These are phyloP conservation scores for Amphibalanus amphitrite DNA, from an alignment of 1,140 invertebrate species.

Conservation along the genomic window DNA sequence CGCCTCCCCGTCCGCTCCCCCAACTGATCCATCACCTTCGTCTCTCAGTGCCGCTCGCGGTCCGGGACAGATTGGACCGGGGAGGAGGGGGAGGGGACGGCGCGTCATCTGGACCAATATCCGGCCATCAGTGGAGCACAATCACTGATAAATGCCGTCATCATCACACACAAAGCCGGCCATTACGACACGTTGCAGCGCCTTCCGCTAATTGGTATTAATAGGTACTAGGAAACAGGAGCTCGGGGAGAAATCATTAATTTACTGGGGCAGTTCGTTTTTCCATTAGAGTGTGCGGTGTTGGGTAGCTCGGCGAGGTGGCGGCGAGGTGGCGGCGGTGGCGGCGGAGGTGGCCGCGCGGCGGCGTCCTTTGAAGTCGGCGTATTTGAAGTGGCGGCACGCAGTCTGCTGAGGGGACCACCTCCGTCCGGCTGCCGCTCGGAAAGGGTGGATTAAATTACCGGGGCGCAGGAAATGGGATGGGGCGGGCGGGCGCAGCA, in stretches of 20 bases:
- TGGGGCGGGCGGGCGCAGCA: not conserved
- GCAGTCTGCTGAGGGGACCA: not conserved
- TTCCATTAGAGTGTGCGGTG: not conserved
- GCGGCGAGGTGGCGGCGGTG: not conserved
- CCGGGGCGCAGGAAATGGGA: not conserved
- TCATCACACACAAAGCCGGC: not conserved
- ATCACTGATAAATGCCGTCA: not conserved
- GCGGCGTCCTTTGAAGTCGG: not conserved
- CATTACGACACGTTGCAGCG: not conserved
- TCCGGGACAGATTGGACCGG: not conserved
- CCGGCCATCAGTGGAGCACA: not conserved
- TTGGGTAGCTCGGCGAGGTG: too few species aligned
- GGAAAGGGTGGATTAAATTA: not conserved
- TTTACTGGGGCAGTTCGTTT: not conserved
- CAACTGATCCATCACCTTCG: not conserved
- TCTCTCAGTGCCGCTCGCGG: not conserved
- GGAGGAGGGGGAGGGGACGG: too few species aligned
- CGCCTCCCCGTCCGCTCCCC: too few species aligned
- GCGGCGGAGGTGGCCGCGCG: too few species aligned
- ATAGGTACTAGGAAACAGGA: not conserved
- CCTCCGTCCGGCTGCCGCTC: too few species aligned
- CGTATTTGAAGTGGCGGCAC: not conserved
- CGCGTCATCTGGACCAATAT: not conserved
- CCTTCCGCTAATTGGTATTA: not conserved
- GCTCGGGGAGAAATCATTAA: not conserved